Evolutionary conservation across 2,888 invertebrate species (phyloP), one percentile per base, ranked within the genome.

Genomic region (Hartigia nigra): DNA sequence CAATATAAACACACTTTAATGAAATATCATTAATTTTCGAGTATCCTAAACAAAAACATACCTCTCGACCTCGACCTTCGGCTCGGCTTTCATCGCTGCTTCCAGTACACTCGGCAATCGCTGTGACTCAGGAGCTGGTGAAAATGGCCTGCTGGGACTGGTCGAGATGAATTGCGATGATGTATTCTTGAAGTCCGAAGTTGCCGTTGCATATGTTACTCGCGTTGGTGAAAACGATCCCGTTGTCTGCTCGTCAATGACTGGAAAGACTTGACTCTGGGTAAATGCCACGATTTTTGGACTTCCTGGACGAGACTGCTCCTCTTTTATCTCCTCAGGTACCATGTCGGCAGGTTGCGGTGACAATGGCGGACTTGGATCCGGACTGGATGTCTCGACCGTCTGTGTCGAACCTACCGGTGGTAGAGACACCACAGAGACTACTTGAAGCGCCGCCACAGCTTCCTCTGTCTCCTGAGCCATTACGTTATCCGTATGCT

Each of bases 61-160:
- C 87, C 93, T 92, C 85, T 94, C 94, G 31, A 94, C 93, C 90
- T 96, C 96, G 12, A 96, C 96, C 88, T 97, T 96, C 12, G 97
- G 97, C 87, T 97, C 96, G 23, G 97, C 97, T 90, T 97, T 97
- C 86, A 97, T 97, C 74, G 96, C 97, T 23, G 97, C 96, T 91
- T 97, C 97, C 70, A 97, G 92, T n/a, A 96, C 95, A 32, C 96
- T 96, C 36, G 96, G 94, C 82, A 94, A 86, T 83, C 94, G 92
- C 80, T 93, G 92, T 3, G 92, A 91, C 79, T 92, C 91, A 14
- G 92, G 92, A 5, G 85, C 83, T 4, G 90, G 91, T 12, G 91
- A 91, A 76, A 90, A 91, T 12, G 91, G 87, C 82, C 91, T 88
- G 80, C 81, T 87, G 4, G 89, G 90, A 81, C 88, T 90, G 39